Evolutionary conservation across 2,113 vertebrate genomes (phyloP).

Genomic region (Trematocara macrostoma): DNA sequence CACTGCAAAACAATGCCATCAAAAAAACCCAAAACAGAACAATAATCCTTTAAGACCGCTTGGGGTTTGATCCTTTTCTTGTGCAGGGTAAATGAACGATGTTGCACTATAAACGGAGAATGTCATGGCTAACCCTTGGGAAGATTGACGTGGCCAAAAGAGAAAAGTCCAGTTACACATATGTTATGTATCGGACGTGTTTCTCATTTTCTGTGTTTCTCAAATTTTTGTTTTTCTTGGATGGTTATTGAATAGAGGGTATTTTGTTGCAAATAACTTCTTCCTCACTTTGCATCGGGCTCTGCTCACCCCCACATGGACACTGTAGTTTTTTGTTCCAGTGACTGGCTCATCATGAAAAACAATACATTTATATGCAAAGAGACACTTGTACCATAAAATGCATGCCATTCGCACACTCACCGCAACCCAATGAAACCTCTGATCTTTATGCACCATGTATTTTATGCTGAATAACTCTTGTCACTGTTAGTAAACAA

Average conservation of each 20-base stretch:
- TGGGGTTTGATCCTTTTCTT: background rate
- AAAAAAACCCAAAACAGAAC: background rate
- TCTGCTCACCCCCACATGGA: constrained; percentile 9
- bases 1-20: background rate
- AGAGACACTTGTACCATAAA: constrained; percentile 57
- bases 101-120: constrained; percentile 73
- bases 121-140: constrained; percentile 42
- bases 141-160: constrained; percentile 9
- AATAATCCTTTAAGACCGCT: background rate
- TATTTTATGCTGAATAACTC: constrained; percentile 65
- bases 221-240: background rate
- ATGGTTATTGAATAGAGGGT: background rate
- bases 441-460: constrained; percentile 65
- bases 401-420: constrained; percentile 61
- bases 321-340: constrained; percentile 6
- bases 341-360: constrained; percentile 14
- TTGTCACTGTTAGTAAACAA: constrained; percentile 52
- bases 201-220: background rate
- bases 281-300: background rate
- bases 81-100: constrained; percentile 31
- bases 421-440: constrained; percentile 54
- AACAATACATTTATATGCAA: constrained; percentile 61
- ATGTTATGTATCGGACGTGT: constrained; percentile 7
- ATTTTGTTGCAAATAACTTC: constrained; percentile 38
- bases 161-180: constrained; percentile 24